Evolutionary conservation across 2,888 invertebrate species (phyloP).

Genomic region (Lacanobia wlatinum): DNA sequence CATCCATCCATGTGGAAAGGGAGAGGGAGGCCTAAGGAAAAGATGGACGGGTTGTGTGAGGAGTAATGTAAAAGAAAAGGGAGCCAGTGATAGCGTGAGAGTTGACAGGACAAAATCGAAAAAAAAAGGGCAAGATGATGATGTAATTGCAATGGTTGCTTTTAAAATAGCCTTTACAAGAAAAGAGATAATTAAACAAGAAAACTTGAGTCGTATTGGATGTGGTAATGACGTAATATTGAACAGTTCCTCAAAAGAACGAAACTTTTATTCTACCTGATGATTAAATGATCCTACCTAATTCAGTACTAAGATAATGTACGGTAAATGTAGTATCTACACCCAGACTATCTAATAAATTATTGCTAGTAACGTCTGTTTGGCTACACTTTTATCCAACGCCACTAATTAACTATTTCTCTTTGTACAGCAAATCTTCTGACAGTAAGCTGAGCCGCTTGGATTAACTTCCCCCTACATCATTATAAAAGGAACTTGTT

Average conservation of each 20-base stretch:
- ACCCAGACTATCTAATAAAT: background rate
- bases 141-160: background rate
- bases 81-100: too few species aligned
- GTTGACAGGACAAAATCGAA: too few species aligned
- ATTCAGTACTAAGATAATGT: background rate
- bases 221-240: background rate
- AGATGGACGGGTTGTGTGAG: too few species aligned
- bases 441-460: constrained; percentile 6
- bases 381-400: background rate
- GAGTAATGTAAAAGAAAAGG: too few species aligned
- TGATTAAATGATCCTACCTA: background rate
- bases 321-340: background rate
- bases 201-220: background rate
- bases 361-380: background rate
- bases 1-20: too few species aligned
- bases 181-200: too few species aligned
- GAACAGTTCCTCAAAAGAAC: background rate
- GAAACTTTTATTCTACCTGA: too few species aligned
- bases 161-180: background rate
- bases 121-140: too few species aligned
- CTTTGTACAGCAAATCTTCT: constrained; percentile 7
- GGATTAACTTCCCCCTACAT: constrained; percentile 4
- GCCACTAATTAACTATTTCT: constrained; percentile 16
- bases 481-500: constrained; percentile 2
- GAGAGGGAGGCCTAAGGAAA: too few species aligned